phyloP scores from a whole-genome alignment of 2,797 vertebrate species.

The Margarornis squamiger region DNA sequence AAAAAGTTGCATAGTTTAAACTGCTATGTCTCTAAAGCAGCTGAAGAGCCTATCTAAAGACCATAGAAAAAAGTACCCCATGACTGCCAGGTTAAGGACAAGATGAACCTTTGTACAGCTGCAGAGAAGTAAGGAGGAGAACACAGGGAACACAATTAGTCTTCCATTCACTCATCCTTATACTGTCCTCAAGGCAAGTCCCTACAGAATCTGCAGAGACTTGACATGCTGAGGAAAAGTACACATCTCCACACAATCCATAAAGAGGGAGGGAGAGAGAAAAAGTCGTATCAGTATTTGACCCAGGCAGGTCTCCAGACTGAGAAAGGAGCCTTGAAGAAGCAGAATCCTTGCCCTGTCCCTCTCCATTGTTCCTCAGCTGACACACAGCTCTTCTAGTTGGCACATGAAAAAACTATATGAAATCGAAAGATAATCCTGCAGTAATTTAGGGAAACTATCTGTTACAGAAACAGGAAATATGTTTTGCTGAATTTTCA shows the following conservation, averaged over 20 bases:
- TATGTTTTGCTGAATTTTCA: not conserved
- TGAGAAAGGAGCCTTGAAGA: not conserved
- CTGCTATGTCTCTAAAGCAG: not conserved
- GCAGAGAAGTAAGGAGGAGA: not conserved
- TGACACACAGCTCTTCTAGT: not conserved
- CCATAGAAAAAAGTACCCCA: not conserved
- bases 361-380: not conserved
- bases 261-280: not conserved
- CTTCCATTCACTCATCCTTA: not conserved
- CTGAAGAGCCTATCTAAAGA: not conserved
- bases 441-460: not conserved
- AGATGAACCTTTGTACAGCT: not conserved
- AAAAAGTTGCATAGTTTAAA: not conserved
- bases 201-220: not conserved
- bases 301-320: not conserved
- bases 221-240: not conserved
- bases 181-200: not conserved
- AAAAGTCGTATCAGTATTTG: fast-evolving
- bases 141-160: not conserved
- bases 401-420: fast-evolving
- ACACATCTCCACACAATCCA: fast-evolving
- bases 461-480: not conserved
- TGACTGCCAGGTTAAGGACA: not conserved
- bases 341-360: no score
- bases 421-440: not conserved